These are phyloP conservation scores for Thereva unica DNA, from an alignment of 2,888 invertebrate genomes.

Conservation along the genomic window DNA sequence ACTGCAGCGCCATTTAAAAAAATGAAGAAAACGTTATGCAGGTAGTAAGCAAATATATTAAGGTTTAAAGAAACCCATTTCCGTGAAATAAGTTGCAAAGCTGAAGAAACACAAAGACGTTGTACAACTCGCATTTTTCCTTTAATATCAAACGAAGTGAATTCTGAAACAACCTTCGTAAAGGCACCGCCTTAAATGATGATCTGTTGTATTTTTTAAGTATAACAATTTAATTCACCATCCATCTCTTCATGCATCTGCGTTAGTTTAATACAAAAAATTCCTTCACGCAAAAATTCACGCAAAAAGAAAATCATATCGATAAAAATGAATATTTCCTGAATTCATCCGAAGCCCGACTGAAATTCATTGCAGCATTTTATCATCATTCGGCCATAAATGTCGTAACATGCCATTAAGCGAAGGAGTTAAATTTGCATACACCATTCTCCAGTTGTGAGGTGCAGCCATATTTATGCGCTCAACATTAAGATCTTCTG, in stretches of 20 bases:
- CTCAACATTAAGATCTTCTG: conserved; percentile 23
- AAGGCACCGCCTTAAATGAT: not conserved
- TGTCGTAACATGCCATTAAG: conserved; percentile 22
- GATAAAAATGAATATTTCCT: conserved; percentile 11
- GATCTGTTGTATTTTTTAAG: not conserved
- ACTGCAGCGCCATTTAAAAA: too few species aligned
- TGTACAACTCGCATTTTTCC: too few species aligned
- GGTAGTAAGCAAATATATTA: too few species aligned
- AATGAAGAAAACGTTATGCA: too few species aligned
- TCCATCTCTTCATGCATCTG: too few species aligned
- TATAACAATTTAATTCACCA: too few species aligned
- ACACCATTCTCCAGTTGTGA: conserved; percentile 7
- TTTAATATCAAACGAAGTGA: too few species aligned
- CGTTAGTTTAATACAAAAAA: too few species aligned
- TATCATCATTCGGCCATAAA: conserved; percentile 31
- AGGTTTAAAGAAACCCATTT: too few species aligned
- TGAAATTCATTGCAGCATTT: conserved; percentile 25
- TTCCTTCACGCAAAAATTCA: conserved; percentile 6
- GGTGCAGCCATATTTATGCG: not conserved
- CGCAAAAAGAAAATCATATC: conserved; percentile 21
- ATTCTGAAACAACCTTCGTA: not conserved
- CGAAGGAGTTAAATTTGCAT: conserved; percentile 28
- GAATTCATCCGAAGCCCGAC: conserved; percentile 16
- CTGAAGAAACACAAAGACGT: too few species aligned
- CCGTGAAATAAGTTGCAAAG: too few species aligned